Evolutionary conservation across 2,113 vertebrate species (phyloP), one percentile per base, ranked within the genome.

Genomic region (Lycaon pictus): DNA sequence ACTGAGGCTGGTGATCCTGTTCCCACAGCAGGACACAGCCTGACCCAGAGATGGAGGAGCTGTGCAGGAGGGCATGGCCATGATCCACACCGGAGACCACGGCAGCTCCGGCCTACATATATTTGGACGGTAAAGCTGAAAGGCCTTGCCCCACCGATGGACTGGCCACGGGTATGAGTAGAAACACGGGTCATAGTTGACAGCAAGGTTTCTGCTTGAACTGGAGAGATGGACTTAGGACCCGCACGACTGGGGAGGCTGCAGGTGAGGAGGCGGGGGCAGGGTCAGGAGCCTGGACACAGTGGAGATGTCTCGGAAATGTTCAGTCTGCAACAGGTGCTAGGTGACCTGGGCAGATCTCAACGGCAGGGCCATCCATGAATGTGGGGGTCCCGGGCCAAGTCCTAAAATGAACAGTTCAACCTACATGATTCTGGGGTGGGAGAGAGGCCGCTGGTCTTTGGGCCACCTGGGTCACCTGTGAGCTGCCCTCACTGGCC

Each of bases 91-190:
- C 13, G 10, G 51, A 12, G 23, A 7, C 3, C 15, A 1, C 0
- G 0, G 11, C 0, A 0, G 35, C 27, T 43, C 4, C 2, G 53
- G 32, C 35, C 43, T 43, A 43, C 43, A 43, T 2, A 0, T 2
- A 8, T 11, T 8, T 23, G 43, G 37, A 27, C 35, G 23, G 55
- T 7, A 10, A 7, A 29, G 22, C 32, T 4, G 22, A 72, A 69
- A 35, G 55, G 32, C 35, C 25, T 9, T 23, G 32, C 69, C 43
- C 43, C 43, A 43, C 7, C 16, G 48, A 27, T 1, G 13, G 37
- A 3, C 7, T 58, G 60, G 23, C 11, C 2, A 1, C 4, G 29
- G 63, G 37, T 2, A 8, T 29, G 55, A 53, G 62, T 9, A 60
- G n/a, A 32, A n/a, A 0, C 13, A 0, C 1, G 7, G 25, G 37